Evolutionary conservation across 2,888 invertebrate genomes (phyloP), one percentile per base, ranked within the genome.

Genomic region (Abrostola tripartita): DNA sequence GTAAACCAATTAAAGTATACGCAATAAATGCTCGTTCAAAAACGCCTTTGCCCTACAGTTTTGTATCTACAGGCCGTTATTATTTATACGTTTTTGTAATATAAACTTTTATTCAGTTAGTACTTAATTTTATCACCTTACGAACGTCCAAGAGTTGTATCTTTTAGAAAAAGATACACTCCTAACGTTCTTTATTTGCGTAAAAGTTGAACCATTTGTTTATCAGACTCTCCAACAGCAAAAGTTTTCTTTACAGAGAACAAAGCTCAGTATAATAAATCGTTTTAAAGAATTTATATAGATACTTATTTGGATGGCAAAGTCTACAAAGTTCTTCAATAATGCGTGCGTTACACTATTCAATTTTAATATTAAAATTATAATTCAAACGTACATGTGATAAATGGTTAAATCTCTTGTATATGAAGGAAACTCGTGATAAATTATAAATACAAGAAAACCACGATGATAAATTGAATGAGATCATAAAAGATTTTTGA

Each of bases 171-270:
- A 81, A 80, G 69, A 80, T 78, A 81, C 74, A 68, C 65, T 75
- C 67, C 68, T 76, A 80, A 70, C 57, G 71, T 82, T 79, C 72
- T 81, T 83, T 85, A 82, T 82, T 85, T 81, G 61, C 71, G 67
- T 64, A 71, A 79, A 84, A 85, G 77, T 82, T 81, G 61, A 61
- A 71, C 77, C 83, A 83, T 85, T 86, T 84, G 76, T 86, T 83
- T 85, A 84, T 85, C 81, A 79, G 80, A 50, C 69, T 78, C 70
- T 76, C 62, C 69, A 75, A 76, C 70, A 78, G 61, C 67, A 68
- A 82, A 84, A 80, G 76, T 78, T 82, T 81, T 78, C 71, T 80
- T 81, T 80, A 77, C 64, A 75, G 64, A 73, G 71, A 78, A 81
- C 78, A 77, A 81, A 81, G 72, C 68, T 75, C 63, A 61, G 74